Conservation (phyloP, 2,113 vertebrate species). For the Nannobrachium achirus region DNA sequence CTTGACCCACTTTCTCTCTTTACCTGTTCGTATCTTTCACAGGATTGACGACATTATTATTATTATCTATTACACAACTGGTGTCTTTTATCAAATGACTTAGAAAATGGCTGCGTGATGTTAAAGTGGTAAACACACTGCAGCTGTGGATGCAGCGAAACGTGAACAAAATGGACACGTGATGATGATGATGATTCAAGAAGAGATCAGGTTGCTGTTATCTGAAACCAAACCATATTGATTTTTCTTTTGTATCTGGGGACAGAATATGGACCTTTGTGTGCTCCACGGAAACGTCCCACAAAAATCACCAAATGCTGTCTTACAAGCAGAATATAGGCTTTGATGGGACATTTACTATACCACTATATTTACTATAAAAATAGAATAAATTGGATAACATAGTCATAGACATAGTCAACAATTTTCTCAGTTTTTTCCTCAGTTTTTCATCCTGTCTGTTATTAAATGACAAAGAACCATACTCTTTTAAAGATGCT, state of each 20-base stretch:
- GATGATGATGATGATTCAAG: neutral
- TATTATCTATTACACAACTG: neutral
- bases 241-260: constrained; percentile 30
- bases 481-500: neutral
- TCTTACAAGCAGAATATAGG: neutral
- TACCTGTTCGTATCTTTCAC: neutral
- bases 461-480: neutral
- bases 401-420: too few relatives aligned
- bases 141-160: neutral
- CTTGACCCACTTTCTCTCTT: neutral
- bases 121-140: neutral
- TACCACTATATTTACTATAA: too few relatives aligned
- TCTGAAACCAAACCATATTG: constrained; percentile 50
- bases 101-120: neutral
- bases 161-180: neutral
- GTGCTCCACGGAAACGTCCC: constrained; percentile 23
- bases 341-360: neutral
- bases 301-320: neutral
- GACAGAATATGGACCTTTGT: constrained; percentile 20
- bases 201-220: constrained; percentile 49
- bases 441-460: constrained; percentile 14
- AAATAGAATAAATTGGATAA: too few relatives aligned
- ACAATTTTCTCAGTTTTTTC: neutral
- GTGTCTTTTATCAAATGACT: neutral
- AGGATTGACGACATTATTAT: neutral